Conservation (phyloP, 2,888 invertebrate species). For the Coenonympha arcania region DNA sequence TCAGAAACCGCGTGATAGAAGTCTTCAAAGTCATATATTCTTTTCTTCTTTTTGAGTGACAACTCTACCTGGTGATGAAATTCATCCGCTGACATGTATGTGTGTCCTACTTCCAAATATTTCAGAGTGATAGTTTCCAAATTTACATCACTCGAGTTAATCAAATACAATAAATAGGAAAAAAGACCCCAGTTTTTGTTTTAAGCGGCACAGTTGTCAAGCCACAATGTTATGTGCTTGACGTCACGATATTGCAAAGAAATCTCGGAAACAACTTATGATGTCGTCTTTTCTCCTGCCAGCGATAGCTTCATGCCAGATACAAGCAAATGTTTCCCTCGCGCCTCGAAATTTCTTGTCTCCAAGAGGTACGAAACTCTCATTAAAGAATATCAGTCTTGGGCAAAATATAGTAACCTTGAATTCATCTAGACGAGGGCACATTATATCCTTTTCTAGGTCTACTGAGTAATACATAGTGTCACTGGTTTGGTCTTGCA, state of each 20-base stretch:
- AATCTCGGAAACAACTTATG: no score
- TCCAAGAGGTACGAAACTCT: neutral
- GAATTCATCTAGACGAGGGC: neutral
- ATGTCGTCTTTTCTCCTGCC: no score
- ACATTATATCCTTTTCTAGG: neutral
- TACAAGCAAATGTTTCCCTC: no score
- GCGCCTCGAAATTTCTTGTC: neutral
- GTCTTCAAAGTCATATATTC: slow-evolving; percentile 17
- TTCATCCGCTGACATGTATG: slow-evolving; percentile 37
- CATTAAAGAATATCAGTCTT: neutral
- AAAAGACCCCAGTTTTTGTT: no score
- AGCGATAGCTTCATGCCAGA: no score
- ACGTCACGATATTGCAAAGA: no score
- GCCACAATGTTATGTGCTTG: no score
- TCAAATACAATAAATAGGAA: slow-evolving; percentile 12
- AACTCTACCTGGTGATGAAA: slow-evolving; percentile 38
- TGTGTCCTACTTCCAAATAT: slow-evolving; percentile 30
- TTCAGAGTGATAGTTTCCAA: slow-evolving; percentile 21
- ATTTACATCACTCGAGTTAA: slow-evolving; percentile 18
- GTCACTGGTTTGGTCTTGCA: no score
- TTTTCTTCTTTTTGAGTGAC: slow-evolving; percentile 30
- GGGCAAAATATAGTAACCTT: neutral
- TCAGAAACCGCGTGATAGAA: slow-evolving; percentile 16
- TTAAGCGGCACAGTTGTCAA: no score
- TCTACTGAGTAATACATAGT: neutral